Conservation (phyloP, 2,797 vertebrate species). For the Rallus crepitans region DNA sequence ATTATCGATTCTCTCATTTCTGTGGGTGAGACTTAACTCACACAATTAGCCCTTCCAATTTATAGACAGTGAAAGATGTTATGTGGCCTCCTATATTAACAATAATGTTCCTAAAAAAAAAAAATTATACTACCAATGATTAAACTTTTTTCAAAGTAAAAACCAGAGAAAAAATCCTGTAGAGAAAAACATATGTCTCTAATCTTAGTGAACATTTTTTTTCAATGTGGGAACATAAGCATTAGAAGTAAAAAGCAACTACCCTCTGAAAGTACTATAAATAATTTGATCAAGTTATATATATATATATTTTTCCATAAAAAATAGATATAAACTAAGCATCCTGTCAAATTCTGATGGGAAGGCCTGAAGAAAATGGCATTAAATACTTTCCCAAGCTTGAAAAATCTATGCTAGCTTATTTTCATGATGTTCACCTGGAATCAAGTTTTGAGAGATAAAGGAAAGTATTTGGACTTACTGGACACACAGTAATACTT, state of each 20-base stretch:
- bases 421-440: neutral
- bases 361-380: neutral
- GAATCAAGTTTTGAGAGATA: neutral
- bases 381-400: neutral
- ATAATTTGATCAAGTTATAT: neutral
- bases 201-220: neutral
- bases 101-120: neutral
- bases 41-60: neutral
- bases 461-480: conserved; percentile 77
- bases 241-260: neutral
- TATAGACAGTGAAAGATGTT: neutral
- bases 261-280: neutral
- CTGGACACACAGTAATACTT: conserved; percentile 91
- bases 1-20: neutral
- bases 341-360: neutral
- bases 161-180: neutral
- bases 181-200: neutral
- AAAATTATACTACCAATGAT: neutral
- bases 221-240: neutral
- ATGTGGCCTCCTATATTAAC: neutral
- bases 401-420: neutral
- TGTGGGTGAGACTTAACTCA: neutral
- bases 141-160: neutral
- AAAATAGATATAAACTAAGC: neutral
- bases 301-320: neutral